Evolutionary conservation across 2,113 vertebrate genomes (phyloP).

Genomic region (Boleophthalmus pectinirostris): DNA sequence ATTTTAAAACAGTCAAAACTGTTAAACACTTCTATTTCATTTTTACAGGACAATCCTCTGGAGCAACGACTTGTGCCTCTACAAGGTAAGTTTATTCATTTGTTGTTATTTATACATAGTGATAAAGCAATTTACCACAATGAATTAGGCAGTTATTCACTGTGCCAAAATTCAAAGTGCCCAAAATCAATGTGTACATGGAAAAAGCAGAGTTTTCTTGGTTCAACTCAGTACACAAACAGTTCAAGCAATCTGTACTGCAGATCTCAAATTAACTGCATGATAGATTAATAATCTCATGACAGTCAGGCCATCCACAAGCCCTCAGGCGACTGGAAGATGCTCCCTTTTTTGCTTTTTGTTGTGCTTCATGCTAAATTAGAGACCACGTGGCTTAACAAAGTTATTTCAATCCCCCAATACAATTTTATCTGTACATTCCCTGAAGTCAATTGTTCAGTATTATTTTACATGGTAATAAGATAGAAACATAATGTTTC

Average conservation of each 20-base stretch:
- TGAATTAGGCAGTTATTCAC: slow-evolving; percentile 8
- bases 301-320: slow-evolving; percentile 56
- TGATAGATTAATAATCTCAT: slow-evolving; percentile 63
- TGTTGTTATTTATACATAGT: too few species aligned
- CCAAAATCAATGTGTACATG: slow-evolving; percentile 1
- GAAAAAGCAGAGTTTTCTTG: slow-evolving; percentile 8
- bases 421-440: slow-evolving; percentile 1
- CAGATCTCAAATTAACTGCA: slow-evolving; percentile 45
- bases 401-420: slow-evolving; percentile 33
- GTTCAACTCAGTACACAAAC: slow-evolving; percentile 23
- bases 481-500: slow-evolving; percentile 1
- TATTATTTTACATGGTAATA: slow-evolving; percentile 1
- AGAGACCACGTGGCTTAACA: slow-evolving; percentile 16
- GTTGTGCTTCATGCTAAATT: slow-evolving; percentile 37
- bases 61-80: slow-evolving; percentile 65
- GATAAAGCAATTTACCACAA: background rate
- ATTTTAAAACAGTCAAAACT: background rate
- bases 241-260: slow-evolving; percentile 22
- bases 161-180: background rate
- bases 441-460: slow-evolving; percentile 15
- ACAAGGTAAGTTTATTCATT: slow-evolving; percentile 64
- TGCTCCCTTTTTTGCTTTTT: slow-evolving; percentile 3
- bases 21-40: background rate
- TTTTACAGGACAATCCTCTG: slow-evolving; percentile 72
- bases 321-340: slow-evolving; percentile 37